These are phyloP conservation scores for Pomacea maculata DNA, from an alignment of 1,140 invertebrate genomes.

Conservation along the genomic window DNA sequence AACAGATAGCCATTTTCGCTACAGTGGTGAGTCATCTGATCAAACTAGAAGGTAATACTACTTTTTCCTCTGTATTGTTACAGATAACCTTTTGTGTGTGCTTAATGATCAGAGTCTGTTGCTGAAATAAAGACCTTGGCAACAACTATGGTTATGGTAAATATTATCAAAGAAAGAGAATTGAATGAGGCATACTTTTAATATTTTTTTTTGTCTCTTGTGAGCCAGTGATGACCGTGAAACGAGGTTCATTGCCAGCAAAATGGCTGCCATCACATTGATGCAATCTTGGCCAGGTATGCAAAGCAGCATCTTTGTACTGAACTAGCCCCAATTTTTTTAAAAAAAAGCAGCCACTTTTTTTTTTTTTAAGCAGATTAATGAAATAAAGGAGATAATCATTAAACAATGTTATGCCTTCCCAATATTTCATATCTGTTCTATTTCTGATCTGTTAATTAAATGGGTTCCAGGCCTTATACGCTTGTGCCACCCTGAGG, in stretches of 20 bases:
- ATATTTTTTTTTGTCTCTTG: slow-evolving; percentile 20
- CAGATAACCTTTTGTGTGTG: no score
- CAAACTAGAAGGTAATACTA: slow-evolving; percentile 19
- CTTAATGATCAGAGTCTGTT: no score
- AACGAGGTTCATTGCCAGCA: slow-evolving; percentile 82
- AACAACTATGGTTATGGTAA: no score
- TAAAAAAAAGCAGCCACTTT: neutral
- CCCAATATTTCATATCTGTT: neutral
- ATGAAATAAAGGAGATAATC: no score
- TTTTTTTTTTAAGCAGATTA: neutral
- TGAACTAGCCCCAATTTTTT: neutral
- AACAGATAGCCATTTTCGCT: slow-evolving; percentile 86
- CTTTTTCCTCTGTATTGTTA: no score
- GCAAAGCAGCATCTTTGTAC: neutral
- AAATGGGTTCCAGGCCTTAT: slow-evolving; percentile 60
- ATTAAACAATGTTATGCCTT: no score
- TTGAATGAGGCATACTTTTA: neutral
- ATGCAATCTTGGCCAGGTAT: slow-evolving; percentile 88
- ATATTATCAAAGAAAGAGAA: no score
- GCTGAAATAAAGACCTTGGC: no score
- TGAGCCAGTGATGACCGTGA: slow-evolving; percentile 80
- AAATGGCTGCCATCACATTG: slow-evolving; percentile 83
- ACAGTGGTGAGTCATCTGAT: slow-evolving; percentile 47
- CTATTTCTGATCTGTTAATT: slow-evolving; percentile 8
- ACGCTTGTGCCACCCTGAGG: slow-evolving; percentile 63